Evolutionary conservation across 2,113 vertebrate species (phyloP), one percentile per base, ranked within the genome.

Genomic region (Hemiscyllium ocellatum): DNA sequence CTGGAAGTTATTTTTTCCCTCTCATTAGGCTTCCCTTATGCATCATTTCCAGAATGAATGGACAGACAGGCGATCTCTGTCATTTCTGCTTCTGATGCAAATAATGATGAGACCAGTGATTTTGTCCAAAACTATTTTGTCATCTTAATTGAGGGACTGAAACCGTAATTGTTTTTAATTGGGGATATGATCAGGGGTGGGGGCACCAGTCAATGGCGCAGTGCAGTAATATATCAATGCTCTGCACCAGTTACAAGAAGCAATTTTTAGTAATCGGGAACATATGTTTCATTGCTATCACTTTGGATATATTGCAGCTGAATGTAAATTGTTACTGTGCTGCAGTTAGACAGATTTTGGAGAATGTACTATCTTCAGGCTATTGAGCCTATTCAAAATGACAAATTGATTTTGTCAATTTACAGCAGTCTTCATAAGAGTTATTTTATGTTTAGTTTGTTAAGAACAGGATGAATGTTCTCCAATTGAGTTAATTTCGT

Each of bases 381-480:
- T 5, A 22, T 66, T 93, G 89, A 93, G 33, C 61, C 33, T 66
- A 93, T 93, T 66, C 89, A 37, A 68, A 22, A 42, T 93, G 89
- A 65, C 89, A 91, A 91, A 91, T 91, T 91, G 89, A 93, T 66
- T 93, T 66, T 66, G 61, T 93, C 61, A 93, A 65, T 93, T 93
- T 93, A 37, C 33, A 93, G 8, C 33, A 8, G 4, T 66, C 89
- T 66, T 93, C 68, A 68, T 68, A 93, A 68, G 15, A 42, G 33
- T 37, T 42, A 93, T 66, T 91, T 93, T 65, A 93, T 93, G 61
- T 68, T 93, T 65, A 13, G 29, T 76, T 76, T 76, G 29, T 76
- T 33, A 76, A 12, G 29, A 3, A 33, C 6, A 37, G 89, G 66
- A 93, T 93, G 89, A 66, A 66, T n/a, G 22, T 37, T 37, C 89